These are phyloP conservation scores for Fragum whitleyi DNA, from an alignment of 2,888 invertebrate species.

Conservation along the genomic window DNA sequence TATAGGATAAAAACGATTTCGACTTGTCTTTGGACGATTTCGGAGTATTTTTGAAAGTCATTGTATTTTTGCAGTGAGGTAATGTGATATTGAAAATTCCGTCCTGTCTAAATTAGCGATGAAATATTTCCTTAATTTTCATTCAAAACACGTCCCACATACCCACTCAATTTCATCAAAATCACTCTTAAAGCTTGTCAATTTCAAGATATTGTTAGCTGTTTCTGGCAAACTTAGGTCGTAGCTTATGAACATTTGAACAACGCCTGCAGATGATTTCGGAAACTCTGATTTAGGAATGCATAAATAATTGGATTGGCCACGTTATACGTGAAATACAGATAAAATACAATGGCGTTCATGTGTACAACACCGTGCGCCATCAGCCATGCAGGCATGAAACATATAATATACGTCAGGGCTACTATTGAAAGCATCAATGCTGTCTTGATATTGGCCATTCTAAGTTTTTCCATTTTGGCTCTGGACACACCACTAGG, in stretches of 20 bases:
- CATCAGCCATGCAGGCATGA: slow-evolving; percentile 84
- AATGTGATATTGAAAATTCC: no score
- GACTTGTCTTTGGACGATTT: no score
- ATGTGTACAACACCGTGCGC: slow-evolving; percentile 75
- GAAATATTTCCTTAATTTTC: no score
- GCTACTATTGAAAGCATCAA: slow-evolving; percentile 85
- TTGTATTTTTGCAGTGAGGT: no score
- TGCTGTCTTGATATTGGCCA: slow-evolving; percentile 85
- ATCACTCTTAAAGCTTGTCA: no score
- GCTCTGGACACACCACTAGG: slow-evolving; percentile 69
- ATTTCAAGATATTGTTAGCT: no score
- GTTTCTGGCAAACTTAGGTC: no score
- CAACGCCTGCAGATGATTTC: slow-evolving; percentile 77
- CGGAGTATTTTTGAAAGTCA: no score
- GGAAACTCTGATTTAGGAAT: slow-evolving; percentile 84
- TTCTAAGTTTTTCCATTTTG: slow-evolving; percentile 77
- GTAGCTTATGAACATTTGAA: slow-evolving; percentile 40
- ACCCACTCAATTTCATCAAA: no score
- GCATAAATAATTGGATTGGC: slow-evolving; percentile 85
- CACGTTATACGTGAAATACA: slow-evolving; percentile 85
- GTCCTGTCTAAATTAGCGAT: no score
- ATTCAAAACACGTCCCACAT: no score
- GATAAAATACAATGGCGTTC: slow-evolving; percentile 82
- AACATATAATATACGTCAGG: slow-evolving; percentile 84
- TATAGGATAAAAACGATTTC: no score